Evolutionary conservation across 2,113 vertebrate species (phyloP).

Genomic region (Irena cyanogastra): DNA sequence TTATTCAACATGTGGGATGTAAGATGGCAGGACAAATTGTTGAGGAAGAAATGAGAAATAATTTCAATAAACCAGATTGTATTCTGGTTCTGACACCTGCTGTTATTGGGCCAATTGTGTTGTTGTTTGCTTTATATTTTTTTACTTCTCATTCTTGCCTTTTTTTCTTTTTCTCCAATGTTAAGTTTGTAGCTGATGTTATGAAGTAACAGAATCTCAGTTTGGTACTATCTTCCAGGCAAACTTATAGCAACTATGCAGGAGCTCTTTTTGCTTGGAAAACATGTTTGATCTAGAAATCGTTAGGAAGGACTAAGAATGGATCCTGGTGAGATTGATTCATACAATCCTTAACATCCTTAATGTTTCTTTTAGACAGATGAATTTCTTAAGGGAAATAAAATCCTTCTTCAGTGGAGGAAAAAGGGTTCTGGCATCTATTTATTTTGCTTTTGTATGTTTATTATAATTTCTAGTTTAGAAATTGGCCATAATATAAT

Average conservation of each 20-base stretch:
- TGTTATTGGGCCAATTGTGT: not conserved
- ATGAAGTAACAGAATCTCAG: constrained; percentile 22
- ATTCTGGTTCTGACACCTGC: not conserved
- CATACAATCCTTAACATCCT: constrained; percentile 2
- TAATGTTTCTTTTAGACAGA: not conserved
- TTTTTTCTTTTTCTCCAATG: not conserved
- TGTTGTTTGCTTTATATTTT: not conserved
- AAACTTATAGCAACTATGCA: constrained; percentile 15
- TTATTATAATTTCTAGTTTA: not conserved
- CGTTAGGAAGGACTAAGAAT: constrained; percentile 39
- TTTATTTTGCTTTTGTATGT: not conserved
- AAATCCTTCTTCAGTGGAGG: not conserved
- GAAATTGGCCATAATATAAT: not conserved
- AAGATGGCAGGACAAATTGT: not conserved
- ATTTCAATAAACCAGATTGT: not conserved
- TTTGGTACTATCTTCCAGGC: constrained; percentile 28
- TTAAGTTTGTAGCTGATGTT: not conserved
- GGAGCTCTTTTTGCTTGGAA: constrained; percentile 48
- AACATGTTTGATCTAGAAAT: constrained; percentile 40
- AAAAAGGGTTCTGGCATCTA: not conserved
- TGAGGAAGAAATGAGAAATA: not conserved
- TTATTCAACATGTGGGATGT: not conserved
- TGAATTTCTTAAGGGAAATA: not conserved
- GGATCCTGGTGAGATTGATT: constrained; percentile 19
- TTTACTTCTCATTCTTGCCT: not conserved